phyloP scores from a whole-genome alignment of 1,140 invertebrate species.

The Rhynchophorus ferrugineus region DNA sequence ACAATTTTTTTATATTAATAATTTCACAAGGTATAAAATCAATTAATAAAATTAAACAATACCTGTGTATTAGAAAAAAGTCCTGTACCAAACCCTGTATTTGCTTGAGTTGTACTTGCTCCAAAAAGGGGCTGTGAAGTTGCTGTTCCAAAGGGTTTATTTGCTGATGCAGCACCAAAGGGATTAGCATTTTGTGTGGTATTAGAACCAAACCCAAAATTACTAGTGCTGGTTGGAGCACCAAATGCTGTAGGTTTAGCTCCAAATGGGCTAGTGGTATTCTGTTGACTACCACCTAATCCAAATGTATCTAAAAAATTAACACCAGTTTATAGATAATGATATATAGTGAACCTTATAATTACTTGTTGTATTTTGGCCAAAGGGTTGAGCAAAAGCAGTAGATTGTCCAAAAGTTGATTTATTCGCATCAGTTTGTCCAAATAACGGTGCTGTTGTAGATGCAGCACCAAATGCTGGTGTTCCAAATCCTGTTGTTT shows the following conservation, averaged over 20 bases:
- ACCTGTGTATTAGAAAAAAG: constrained; percentile 28
- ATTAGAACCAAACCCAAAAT: constrained; percentile 37
- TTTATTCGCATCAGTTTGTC: constrained; percentile 40
- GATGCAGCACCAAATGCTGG: constrained; percentile 28
- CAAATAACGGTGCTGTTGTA: constrained; percentile 43
- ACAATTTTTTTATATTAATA: background rate
- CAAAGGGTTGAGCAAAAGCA: constrained; percentile 39
- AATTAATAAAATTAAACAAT: background rate
- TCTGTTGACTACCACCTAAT: constrained; percentile 14
- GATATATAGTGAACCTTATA: background rate
- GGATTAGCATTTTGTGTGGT: constrained; percentile 27
- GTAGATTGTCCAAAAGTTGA: constrained; percentile 31
- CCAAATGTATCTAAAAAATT: constrained; percentile 19
- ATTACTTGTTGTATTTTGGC: constrained; percentile 34
- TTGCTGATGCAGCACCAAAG: constrained; percentile 26
- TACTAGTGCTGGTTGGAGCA: constrained; percentile 23
- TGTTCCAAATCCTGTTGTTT: constrained; percentile 24
- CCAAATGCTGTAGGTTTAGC: constrained; percentile 36
- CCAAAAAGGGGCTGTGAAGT: constrained; percentile 46
- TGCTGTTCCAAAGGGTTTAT: constrained; percentile 41
- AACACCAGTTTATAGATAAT: background rate
- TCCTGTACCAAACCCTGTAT: constrained; percentile 25
- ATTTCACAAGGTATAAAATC: background rate
- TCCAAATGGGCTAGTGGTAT: constrained; percentile 20
- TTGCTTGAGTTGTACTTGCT: constrained; percentile 37